Conservation (phyloP, 2,888 invertebrate genomes). For the Penaeus monodon region DNA sequence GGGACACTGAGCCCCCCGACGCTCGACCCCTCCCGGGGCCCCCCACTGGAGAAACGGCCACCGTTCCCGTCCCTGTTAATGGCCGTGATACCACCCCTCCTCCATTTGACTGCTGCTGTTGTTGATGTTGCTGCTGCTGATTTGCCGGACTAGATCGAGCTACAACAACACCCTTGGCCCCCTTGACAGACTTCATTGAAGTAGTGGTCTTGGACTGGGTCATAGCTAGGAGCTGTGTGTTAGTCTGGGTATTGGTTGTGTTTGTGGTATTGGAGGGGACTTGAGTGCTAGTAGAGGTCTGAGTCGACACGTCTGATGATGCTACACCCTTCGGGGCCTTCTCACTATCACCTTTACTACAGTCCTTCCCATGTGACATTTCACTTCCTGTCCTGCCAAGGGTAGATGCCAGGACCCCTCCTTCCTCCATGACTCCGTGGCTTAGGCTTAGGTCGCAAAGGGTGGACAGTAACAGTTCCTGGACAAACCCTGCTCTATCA, state of each 20-base stretch:
- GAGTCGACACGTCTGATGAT: slow-evolving; percentile 50
- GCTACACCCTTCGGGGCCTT: not conserved
- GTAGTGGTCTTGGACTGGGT: slow-evolving; percentile 39
- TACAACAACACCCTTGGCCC: slow-evolving; percentile 54
- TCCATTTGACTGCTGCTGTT: slow-evolving; percentile 62
- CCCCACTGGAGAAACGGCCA: slow-evolving; percentile 59
- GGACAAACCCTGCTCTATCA: slow-evolving; percentile 62
- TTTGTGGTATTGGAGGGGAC: slow-evolving; percentile 38
- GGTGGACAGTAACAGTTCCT: slow-evolving; percentile 61
- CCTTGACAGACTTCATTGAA: slow-evolving; percentile 46
- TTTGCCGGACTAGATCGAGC: slow-evolving; percentile 62
- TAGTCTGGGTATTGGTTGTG: slow-evolving; percentile 45
- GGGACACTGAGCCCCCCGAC: slow-evolving; percentile 54
- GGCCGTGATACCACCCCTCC: slow-evolving; percentile 57
- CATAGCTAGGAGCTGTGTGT: slow-evolving; percentile 36
- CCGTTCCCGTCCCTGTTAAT: slow-evolving; percentile 54
- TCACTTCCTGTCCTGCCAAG: slow-evolving; percentile 23
- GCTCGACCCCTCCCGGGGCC: slow-evolving; percentile 56
- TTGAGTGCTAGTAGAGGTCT: slow-evolving; percentile 43
- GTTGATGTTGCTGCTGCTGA: slow-evolving; percentile 56
- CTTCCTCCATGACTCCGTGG: slow-evolving; percentile 33
- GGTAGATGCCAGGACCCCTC: slow-evolving; percentile 25
- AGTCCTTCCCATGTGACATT: not conserved
- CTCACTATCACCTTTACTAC: slow-evolving; percentile 26
- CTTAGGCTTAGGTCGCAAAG: slow-evolving; percentile 53